Base-by-base conservation (phyloP, 2,797 vertebrate species). In the Neostethus bicornis region DNA sequence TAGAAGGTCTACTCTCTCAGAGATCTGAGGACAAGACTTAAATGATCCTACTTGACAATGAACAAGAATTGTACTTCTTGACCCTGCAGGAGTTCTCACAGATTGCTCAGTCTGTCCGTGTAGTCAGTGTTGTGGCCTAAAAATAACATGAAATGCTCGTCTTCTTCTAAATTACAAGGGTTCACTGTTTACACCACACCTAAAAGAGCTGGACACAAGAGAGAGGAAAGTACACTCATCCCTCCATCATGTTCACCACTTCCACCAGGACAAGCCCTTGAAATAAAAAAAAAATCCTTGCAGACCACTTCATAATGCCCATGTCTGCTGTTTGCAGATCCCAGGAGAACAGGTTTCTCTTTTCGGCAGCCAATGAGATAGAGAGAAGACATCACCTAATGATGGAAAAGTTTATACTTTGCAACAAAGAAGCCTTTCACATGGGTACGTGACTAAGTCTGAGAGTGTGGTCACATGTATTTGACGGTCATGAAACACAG, bases 401-500 rank as follows among this genome's bases (percentile, higher is more conserved):
- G 10, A 44, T 83, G 88, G 88, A 92, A 92, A 91, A 89, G 61
- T 69, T 79, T 61, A 79, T 83, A 61, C 31, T 21, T 62, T 66
- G 47, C 80, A 83, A 92, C 91, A 92, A 89, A 84, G 84, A 60
- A 62, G 19, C 83, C 75, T 89, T 93, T 93, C 89, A 93, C 87
- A 68, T 67, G 54, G 65, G 57, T 56, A 72, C 74, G 70, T 83
- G 88, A 72, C 57, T 69, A 70, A 16, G 73, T 51, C 63, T 81
- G 82, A 53, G 55, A 61, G 66, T 47, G 50, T 11, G 34, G 43
- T 55, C 20, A 6, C 35, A 17, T 59, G 60, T 39, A 46, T 54
- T 21, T 19, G 11, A 31, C 49, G 70, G 54, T 51, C 64, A 44
- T 56, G 60, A 80, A 80, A 68, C 80, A 66, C 49, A 78, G 35